These are phyloP conservation scores for Calidris pugnax DNA, from an alignment of 2,113 vertebrate species.

Conservation along the genomic window DNA sequence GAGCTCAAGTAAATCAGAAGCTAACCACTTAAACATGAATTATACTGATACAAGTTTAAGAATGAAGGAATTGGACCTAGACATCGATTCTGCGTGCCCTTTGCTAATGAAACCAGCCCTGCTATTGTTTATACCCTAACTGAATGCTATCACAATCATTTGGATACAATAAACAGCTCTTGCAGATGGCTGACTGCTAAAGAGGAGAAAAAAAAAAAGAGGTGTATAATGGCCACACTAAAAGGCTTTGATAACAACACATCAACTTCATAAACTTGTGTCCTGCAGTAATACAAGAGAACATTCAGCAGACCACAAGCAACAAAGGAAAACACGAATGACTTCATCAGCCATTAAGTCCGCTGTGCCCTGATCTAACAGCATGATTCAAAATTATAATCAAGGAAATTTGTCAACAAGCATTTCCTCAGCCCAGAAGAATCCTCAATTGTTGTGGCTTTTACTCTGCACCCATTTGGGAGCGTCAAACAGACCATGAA, in stretches of 20 bases:
- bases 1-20: constrained; percentile 28
- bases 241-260: constrained; percentile 36
- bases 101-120: constrained; percentile 15
- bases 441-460: constrained; percentile 34
- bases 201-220: background rate
- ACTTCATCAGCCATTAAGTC: constrained; percentile 47
- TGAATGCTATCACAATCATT: background rate
- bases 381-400: constrained; percentile 33
- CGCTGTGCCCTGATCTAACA: constrained; percentile 24
- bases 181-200: constrained; percentile 33
- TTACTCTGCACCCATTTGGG: background rate
- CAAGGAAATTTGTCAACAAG: constrained; percentile 53
- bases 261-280: constrained; percentile 47
- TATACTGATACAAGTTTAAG: background rate
- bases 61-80: background rate
- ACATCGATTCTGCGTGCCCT: background rate
- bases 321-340: constrained; percentile 38
- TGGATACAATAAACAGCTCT: constrained; percentile 32
- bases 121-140: background rate
- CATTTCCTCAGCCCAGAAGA: constrained; percentile 44
- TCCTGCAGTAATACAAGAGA: constrained; percentile 31
- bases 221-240: constrained; percentile 10
- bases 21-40: constrained; percentile 4
- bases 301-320: constrained; percentile 34
- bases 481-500: background rate